phyloP scores from a whole-genome alignment of 2,888 invertebrate species.

The Nomada lathburiana region DNA sequence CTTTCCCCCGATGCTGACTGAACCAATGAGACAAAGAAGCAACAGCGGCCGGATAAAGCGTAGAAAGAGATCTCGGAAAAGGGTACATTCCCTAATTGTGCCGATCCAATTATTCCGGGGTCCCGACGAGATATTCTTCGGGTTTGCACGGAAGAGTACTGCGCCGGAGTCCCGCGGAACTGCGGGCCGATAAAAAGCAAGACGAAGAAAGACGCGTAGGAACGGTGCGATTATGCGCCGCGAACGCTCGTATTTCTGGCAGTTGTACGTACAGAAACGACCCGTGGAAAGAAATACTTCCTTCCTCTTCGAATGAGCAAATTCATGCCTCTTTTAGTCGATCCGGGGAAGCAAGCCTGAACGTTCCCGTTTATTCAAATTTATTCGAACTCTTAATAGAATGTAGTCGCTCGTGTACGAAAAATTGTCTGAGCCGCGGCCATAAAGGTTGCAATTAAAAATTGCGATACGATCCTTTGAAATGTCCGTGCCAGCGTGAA shows the following conservation, averaged over 20 bases:
- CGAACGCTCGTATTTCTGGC: not conserved
- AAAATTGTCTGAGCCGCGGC: not conserved
- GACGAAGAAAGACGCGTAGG: not conserved
- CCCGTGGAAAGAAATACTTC: not conserved
- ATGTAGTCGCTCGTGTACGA: not conserved
- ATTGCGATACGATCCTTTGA: constrained; percentile 14
- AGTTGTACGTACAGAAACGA: not conserved
- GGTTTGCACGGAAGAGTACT: constrained; percentile 20
- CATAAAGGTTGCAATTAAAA: constrained; percentile 11
- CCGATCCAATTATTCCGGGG: constrained; percentile 76
- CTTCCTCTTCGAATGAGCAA: not conserved
- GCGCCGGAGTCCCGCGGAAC: constrained; percentile 5
- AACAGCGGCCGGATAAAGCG: constrained; percentile 56
- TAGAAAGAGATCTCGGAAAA: constrained; percentile 55
- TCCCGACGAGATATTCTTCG: constrained; percentile 55
- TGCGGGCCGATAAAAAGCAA: constrained; percentile 16
- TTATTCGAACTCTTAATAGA: not conserved
- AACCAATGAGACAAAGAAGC: constrained; percentile 61
- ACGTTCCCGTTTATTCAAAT: not conserved
- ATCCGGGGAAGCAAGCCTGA: not conserved
- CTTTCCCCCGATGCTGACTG: constrained; percentile 49
- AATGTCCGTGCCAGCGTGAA: not conserved
- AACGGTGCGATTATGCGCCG: constrained; percentile 17
- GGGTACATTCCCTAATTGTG: constrained; percentile 71
- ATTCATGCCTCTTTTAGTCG: no score